phyloP scores from a whole-genome alignment of 2,113 vertebrate genomes.

The Fulmarus glacialis region DNA sequence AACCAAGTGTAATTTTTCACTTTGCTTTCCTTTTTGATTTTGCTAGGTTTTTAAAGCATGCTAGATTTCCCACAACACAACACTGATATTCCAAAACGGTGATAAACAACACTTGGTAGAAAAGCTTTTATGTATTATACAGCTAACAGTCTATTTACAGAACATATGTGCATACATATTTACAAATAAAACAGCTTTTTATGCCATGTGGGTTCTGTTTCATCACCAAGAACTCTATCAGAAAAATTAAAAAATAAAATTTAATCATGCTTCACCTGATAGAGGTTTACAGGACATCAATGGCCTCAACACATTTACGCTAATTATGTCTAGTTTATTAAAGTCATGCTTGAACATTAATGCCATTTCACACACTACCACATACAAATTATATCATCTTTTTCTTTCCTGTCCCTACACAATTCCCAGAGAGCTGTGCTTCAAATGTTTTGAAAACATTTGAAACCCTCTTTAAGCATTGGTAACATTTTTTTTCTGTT shows the following conservation, averaged over 20 bases:
- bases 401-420: not conserved
- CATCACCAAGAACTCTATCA: not conserved
- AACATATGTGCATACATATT: not conserved
- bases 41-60: not conserved
- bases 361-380: not conserved
- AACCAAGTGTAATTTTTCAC: not conserved
- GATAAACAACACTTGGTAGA: not conserved
- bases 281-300: not conserved
- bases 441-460: not conserved
- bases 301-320: rapidly evolving
- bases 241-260: not conserved
- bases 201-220: not conserved
- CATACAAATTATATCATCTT: not conserved
- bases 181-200: not conserved
- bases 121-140: not conserved
- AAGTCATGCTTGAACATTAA: not conserved
- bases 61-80: not conserved
- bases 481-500: not conserved
- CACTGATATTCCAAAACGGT: not conserved
- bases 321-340: not conserved
- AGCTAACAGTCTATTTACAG: not conserved
- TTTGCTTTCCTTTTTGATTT: not conserved
- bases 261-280: not conserved
- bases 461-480: not conserved
- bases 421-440: not conserved